These are phyloP conservation scores for Thymelicus lineola DNA, from an alignment of 2,888 invertebrate species.

Conservation along the genomic window DNA sequence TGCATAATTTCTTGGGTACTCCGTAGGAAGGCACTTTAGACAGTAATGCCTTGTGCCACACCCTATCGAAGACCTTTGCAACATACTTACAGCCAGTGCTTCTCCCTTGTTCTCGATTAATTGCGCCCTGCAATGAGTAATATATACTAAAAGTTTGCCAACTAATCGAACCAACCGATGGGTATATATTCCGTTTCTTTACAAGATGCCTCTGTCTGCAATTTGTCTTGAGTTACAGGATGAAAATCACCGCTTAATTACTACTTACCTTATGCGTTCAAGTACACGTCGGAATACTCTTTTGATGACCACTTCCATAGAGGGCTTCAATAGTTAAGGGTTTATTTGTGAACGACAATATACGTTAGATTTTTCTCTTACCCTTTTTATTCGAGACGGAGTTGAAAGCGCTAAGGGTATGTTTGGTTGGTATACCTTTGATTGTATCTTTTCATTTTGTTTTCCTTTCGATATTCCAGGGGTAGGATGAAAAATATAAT, in stretches of 20 bases:
- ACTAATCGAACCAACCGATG: not conserved
- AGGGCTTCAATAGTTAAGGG: slow-evolving; percentile 33
- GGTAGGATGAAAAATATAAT: too few species aligned
- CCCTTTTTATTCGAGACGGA: slow-evolving; percentile 36
- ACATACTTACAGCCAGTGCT: too few species aligned
- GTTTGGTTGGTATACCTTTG: slow-evolving; percentile 17
- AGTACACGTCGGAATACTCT: slow-evolving; percentile 32
- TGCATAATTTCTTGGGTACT: too few species aligned
- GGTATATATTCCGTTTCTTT: not conserved
- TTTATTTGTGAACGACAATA: slow-evolving; percentile 38
- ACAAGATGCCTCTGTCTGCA: not conserved
- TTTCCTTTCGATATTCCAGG: slow-evolving; percentile 7
- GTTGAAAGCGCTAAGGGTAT: slow-evolving; percentile 31
- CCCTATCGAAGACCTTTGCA: too few species aligned
- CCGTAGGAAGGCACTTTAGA: too few species aligned
- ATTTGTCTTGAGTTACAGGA: slow-evolving; percentile 36
- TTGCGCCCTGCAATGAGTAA: too few species aligned
- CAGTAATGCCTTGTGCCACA: too few species aligned
- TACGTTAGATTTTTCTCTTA: slow-evolving; percentile 34
- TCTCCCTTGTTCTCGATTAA: too few species aligned
- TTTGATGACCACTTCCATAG: slow-evolving; percentile 37
- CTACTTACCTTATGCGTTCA: slow-evolving; percentile 25
- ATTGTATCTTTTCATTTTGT: slow-evolving; percentile 26
- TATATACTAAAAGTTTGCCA: too few species aligned
- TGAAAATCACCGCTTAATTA: slow-evolving; percentile 45